Conservation (phyloP, 1,140 invertebrate genomes). For the Watersipora subatra region DNA sequence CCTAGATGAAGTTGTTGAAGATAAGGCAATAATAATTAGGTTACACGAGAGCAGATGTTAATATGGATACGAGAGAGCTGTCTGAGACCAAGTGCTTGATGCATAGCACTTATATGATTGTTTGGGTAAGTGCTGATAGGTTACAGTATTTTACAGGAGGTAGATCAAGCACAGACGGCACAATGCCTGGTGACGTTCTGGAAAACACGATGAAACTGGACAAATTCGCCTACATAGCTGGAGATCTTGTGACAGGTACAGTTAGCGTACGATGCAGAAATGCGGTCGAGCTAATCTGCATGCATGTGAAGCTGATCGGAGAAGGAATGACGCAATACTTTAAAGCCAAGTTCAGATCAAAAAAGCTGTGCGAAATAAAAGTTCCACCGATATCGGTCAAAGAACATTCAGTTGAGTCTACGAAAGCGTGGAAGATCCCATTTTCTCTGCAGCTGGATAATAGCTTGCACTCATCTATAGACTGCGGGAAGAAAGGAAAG, state of each 20-base stretch:
- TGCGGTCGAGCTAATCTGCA: neutral
- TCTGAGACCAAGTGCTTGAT: too few species aligned
- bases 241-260: neutral
- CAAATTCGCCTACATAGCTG: neutral
- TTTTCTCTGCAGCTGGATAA: neutral
- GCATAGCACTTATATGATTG: too few species aligned
- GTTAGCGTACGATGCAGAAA: neutral
- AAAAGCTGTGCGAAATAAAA: neutral
- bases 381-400: neutral
- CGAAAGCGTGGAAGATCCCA: neutral
- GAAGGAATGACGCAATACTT: neutral
- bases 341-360: neutral
- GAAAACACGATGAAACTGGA: neutral
- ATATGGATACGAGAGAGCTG: too few species aligned
- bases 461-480: neutral
- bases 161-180: neutral
- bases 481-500: neutral
- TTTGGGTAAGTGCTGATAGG: too few species aligned
- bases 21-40: too few species aligned
- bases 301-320: neutral
- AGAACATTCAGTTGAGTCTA: neutral
- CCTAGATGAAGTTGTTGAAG: too few species aligned
- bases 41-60: too few species aligned
- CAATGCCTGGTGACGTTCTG: neutral
- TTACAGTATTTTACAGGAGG: too few species aligned